Conservation (phyloP, 2,888 invertebrate genomes). For the Drosophila diplacantha region DNA sequence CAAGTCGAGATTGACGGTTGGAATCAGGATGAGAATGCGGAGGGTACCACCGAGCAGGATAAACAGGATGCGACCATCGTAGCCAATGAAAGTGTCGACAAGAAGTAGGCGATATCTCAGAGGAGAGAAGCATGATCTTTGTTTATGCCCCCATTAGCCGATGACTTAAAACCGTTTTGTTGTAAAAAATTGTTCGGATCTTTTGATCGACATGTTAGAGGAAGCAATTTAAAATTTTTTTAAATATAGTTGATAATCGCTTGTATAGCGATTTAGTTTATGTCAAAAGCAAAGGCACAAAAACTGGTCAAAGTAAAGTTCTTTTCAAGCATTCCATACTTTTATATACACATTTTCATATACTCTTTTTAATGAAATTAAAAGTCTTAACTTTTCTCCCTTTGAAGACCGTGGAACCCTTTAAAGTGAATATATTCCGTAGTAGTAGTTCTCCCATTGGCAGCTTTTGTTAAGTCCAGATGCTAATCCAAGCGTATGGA, state of each 20-base stretch:
- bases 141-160: no score
- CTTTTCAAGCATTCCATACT: no score
- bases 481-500: conserved; percentile 9
- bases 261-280: neutral
- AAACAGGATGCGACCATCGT: conserved; percentile 27
- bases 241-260: neutral
- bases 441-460: neutral
- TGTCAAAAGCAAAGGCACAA: neutral
- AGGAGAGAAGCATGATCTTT: neutral
- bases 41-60: conserved; percentile 31
- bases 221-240: neutral
- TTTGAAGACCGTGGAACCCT: neutral
- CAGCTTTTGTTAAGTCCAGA: neutral
- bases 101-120: neutral
- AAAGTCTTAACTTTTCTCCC: neutral
- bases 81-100: conserved; percentile 43
- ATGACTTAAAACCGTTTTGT: neutral
- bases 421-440: neutral
- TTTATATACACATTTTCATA: neutral
- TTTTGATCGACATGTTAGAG: neutral
- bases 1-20: conserved; percentile 60
- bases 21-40: conserved; percentile 25
- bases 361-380: neutral
- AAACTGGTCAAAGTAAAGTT: neutral
- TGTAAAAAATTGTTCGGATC: conserved; percentile 1